Base-by-base conservation (phyloP, 2,113 vertebrate genomes). In the Pteropus alecto region DNA sequence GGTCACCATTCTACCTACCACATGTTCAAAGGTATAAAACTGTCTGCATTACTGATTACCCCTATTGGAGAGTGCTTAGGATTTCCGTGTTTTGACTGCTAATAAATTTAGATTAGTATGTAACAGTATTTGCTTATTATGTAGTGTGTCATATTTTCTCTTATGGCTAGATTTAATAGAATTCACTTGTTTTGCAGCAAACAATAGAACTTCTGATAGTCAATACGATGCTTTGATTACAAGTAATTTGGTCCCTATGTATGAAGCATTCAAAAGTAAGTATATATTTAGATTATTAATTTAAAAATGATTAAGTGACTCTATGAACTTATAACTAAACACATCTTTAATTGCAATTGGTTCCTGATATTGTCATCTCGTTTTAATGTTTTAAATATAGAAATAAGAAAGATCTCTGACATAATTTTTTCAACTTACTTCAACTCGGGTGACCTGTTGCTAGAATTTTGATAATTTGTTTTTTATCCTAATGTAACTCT, bases 241-340 rank as follows among this genome's bases (percentile, higher is more conserved):
- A 89, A 99, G 99, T 97, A 99, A 99, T 68, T 98, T 99, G 71
- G 99, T 99, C 67, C 99, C 99, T 6, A 99, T 99, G 99, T 99
- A 99, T 96, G 90, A 78, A 3, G 98, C 97, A 92, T 99, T 99
- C 87, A 98, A 97, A 98, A 99, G 99, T 99, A 98, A 98, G 99
- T 98, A 86, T 51, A 68, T 77, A 33, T 83, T 94, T 81, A 93
- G 7, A 78, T 92, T 58, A 51, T 89, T 87, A 60, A 70, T 43
- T 70, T 97, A 77, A 48, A 93, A 83, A 74, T 74, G 11, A 1
- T 12, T 30, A 77, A 46, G 22, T 14, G 24, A 41, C 19, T 93
- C 6, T 51, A 24, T 63, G 68, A 61, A 11, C 2, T 95, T 90
- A 35, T 60, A 87, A 70, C 51, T 73, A 51, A 87, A 68, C 16